Conservation (phyloP, 2,888 invertebrate species). For the Apoda limacodes region DNA sequence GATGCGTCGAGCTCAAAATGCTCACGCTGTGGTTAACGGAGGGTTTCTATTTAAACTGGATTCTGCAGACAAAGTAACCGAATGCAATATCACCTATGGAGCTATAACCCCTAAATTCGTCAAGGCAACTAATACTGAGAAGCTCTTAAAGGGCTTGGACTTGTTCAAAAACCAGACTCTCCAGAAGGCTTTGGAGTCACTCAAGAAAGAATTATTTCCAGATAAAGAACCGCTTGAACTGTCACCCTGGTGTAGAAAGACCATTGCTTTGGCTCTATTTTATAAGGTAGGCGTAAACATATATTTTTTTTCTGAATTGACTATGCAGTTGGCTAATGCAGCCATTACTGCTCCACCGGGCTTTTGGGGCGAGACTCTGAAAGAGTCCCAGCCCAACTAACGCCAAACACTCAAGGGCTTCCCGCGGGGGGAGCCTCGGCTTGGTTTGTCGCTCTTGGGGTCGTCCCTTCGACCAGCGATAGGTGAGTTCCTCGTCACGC, state of each 20-base stretch:
- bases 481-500: no score
- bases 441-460: no score
- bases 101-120: conserved; percentile 68
- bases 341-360: no score
- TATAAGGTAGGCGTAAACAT: conserved; percentile 84
- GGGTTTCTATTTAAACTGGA: conserved; percentile 75
- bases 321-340: no score
- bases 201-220: conserved; percentile 74
- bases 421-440: no score
- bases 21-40: conserved; percentile 82
- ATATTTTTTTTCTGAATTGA: no score
- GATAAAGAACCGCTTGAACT: conserved; percentile 75
- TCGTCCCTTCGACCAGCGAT: no score
- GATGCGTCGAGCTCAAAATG: conserved; percentile 80
- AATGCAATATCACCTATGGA: conserved; percentile 74
- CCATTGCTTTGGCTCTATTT: conserved; percentile 79
- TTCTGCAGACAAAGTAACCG: conserved; percentile 39
- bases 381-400: no score
- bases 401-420: not conserved
- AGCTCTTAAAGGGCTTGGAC: conserved; percentile 45
- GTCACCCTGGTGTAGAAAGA: conserved; percentile 75
- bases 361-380: no score
- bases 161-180: conserved; percentile 51
- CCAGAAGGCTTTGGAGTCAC: conserved; percentile 53
- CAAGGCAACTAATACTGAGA: conserved; percentile 71